A percentile compares a stretch with the other conserved stretches of the same genome.
phyloP scores from a whole-genome alignment of 2,888 invertebrate species.

The Nudaria mundana region DNA sequence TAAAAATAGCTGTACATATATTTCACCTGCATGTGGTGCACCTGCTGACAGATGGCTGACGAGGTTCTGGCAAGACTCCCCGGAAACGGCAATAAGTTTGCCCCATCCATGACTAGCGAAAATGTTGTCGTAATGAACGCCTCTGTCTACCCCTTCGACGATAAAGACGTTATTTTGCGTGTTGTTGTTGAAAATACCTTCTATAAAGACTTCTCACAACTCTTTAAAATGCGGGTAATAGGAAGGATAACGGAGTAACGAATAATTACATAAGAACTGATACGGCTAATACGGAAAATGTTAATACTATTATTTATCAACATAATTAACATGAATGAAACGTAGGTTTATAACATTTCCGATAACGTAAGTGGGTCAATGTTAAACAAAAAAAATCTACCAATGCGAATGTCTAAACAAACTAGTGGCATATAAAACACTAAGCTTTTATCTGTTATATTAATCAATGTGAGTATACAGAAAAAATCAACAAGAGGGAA shows the following conservation, averaged over 20 bases:
- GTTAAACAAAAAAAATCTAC: conserved; percentile 19
- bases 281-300: not conserved
- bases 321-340: conserved; percentile 5
- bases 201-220: too few species aligned
- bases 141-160: too few species aligned
- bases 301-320: not conserved
- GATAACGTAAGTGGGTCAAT: conserved; percentile 11
- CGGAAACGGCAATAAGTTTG: too few species aligned
- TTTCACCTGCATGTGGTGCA: too few species aligned
- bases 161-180: too few species aligned
- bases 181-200: conserved; percentile 15
- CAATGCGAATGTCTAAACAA: conserved; percentile 17
- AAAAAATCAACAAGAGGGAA: conserved; percentile 64
- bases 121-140: too few species aligned
- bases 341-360: conserved; percentile 1
- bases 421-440: conserved; percentile 27
- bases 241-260: too few species aligned
- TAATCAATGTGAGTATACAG: conserved; percentile 41
- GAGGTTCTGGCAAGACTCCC: too few species aligned
- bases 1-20: too few species aligned
- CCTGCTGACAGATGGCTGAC: too few species aligned
- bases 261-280: not conserved
- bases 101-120: too few species aligned
- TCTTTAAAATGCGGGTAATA: too few species aligned
- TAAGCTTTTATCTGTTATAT: conserved; percentile 40